Evolutionary conservation across 2,888 invertebrate species (phyloP).

Genomic region (Thyatira batis): DNA sequence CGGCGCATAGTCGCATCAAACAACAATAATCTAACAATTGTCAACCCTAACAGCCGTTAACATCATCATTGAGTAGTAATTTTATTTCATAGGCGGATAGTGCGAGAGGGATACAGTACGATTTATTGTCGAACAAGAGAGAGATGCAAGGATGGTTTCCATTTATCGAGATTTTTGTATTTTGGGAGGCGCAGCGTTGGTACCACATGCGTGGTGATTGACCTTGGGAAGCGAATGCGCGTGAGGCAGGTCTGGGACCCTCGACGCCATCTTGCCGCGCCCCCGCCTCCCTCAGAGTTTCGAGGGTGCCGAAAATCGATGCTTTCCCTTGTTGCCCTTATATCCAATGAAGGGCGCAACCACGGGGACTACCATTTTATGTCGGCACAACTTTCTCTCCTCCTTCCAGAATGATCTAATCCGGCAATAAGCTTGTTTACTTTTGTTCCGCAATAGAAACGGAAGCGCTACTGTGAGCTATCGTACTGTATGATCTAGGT

Average conservation of each 20-base stretch:
- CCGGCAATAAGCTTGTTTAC: background rate
- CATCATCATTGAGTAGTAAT: slow-evolving; percentile 58
- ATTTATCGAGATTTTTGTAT: slow-evolving; percentile 69
- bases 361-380: slow-evolving; percentile 27
- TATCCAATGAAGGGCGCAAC: slow-evolving; percentile 63
- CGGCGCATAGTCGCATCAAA: slow-evolving; percentile 1
- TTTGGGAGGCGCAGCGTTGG: slow-evolving; percentile 65
- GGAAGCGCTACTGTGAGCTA: background rate
- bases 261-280: slow-evolving; percentile 69
- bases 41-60: slow-evolving; percentile 48
- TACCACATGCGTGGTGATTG: slow-evolving; percentile 65
- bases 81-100: slow-evolving; percentile 54
- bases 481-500: no score
- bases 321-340: slow-evolving; percentile 67
- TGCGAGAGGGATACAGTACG: slow-evolving; percentile 41
- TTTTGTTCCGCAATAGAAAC: background rate
- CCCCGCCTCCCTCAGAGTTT: slow-evolving; percentile 54
- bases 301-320: slow-evolving; percentile 80
- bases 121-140: slow-evolving; percentile 31
- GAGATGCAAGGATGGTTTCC: slow-evolving; percentile 46
- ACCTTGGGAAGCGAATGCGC: slow-evolving; percentile 69
- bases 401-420: background rate
- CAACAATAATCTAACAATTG: slow-evolving; percentile 15
- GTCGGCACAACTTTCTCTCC: background rate
- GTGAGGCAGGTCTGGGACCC: slow-evolving; percentile 75